These are phyloP conservation scores for Gonioctena quinquepunctata DNA, from an alignment of 1,140 invertebrate species.

Conservation along the genomic window DNA sequence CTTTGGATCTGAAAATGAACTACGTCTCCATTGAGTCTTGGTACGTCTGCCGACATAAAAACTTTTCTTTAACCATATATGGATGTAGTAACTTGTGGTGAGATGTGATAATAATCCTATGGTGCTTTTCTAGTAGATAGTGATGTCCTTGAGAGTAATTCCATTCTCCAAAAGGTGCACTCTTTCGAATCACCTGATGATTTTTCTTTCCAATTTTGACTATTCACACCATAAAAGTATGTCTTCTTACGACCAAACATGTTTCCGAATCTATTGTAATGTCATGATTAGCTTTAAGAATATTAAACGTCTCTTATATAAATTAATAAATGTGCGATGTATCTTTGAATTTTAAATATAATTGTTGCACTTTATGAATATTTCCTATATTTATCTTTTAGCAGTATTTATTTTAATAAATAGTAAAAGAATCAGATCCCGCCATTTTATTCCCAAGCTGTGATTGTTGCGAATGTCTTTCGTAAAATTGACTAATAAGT, in stretches of 20 bases:
- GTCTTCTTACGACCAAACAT: slow-evolving; percentile 16
- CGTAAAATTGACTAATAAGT: no score
- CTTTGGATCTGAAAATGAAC: neutral
- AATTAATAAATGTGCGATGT: slow-evolving; percentile 18
- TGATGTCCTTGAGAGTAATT: slow-evolving; percentile 22
- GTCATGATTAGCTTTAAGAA: slow-evolving; percentile 14
- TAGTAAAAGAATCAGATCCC: slow-evolving; percentile 10
- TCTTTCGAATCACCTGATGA: slow-evolving; percentile 8
- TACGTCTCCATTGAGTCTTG: slow-evolving; percentile 13
- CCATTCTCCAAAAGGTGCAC: slow-evolving; percentile 15
- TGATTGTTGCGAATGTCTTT: no score
- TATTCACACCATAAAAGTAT: slow-evolving; percentile 7
- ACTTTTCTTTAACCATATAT: slow-evolving; percentile 18
- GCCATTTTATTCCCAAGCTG: neutral
- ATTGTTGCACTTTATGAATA: slow-evolving; percentile 21
- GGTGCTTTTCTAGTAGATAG: slow-evolving; percentile 35
- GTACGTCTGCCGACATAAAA: slow-evolving; percentile 13
- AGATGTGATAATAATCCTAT: slow-evolving; percentile 41
- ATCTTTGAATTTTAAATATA: slow-evolving; percentile 18
- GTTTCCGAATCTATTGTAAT: slow-evolving; percentile 17
- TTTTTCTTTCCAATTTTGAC: slow-evolving; percentile 5
- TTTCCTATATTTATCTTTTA: slow-evolving; percentile 22
- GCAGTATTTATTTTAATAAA: slow-evolving; percentile 22
- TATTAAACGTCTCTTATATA: slow-evolving; percentile 16
- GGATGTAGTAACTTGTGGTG: slow-evolving; percentile 32